Evolutionary conservation across 30 jellyfish, hydroid and myxozoan species (phyloP).

Genomic region (Cassiopea xamachana): DNA sequence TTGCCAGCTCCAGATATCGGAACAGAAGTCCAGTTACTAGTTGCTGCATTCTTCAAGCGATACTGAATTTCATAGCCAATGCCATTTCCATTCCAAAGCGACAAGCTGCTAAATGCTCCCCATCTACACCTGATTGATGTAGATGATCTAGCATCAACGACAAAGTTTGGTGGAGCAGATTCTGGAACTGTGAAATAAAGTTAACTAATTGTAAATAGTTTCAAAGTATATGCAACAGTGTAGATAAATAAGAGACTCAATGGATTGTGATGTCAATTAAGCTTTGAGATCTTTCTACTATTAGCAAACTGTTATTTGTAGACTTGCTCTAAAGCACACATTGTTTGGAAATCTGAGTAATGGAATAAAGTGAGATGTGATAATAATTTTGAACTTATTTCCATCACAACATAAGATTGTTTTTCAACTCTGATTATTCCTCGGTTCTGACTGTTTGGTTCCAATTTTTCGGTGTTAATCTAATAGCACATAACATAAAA

Average conservation of each 20-base stretch:
- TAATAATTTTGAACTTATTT: too few species aligned
- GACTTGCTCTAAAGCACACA: too few species aligned
- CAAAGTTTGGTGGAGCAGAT: slow-evolving; percentile 24
- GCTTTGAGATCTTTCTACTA: too few species aligned
- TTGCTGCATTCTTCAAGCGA: slow-evolving; percentile 18
- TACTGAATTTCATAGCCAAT: slow-evolving; percentile 22
- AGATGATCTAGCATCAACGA: slow-evolving; percentile 10
- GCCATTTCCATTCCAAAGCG: slow-evolving; percentile 40
- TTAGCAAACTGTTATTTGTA: too few species aligned
- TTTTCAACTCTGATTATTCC: too few species aligned
- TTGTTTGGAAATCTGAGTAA: too few species aligned
- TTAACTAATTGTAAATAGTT: background rate
- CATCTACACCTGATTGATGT: slow-evolving; percentile 11
- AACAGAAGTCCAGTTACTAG: slow-evolving; percentile 9
- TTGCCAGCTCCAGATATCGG: slow-evolving; percentile 5
- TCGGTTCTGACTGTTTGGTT: too few species aligned
- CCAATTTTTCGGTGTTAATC: background rate
- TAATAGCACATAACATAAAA: background rate
- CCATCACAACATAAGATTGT: too few species aligned
- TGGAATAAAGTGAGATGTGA: too few species aligned
- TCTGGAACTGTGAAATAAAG: slow-evolving; percentile 22
- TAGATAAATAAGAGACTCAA: too few species aligned
- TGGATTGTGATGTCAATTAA: too few species aligned
- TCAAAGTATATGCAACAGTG: background rate
- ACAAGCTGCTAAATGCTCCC: background rate